phyloP scores from a whole-genome alignment of 2,888 invertebrate species.

The Drosophila paracracens region DNA sequence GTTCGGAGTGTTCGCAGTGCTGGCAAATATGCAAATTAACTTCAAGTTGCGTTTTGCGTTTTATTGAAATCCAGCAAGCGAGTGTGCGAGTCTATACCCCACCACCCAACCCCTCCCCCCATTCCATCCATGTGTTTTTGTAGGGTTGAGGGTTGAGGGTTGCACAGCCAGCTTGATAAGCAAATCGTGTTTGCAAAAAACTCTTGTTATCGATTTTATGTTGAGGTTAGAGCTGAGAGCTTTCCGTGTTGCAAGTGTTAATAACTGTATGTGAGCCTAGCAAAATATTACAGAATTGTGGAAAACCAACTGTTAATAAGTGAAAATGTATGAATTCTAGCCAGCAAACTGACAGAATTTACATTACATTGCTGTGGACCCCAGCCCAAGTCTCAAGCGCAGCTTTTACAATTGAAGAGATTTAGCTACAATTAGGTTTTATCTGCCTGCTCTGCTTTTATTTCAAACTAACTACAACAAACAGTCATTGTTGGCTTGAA shows the following conservation, averaged over 20 bases:
- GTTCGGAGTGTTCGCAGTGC: constrained; percentile 36
- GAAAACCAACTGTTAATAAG: not conserved
- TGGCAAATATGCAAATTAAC: constrained; percentile 76
- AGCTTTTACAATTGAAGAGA: constrained; percentile 3
- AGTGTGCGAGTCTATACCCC: constrained; percentile 11
- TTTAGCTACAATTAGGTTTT: constrained; percentile 33
- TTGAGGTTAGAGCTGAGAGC: constrained; percentile 21
- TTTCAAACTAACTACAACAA: constrained; percentile 55
- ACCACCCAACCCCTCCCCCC: not conserved
- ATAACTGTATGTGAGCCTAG: constrained; percentile 5
- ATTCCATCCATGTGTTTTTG: not conserved
- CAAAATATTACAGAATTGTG: not conserved
- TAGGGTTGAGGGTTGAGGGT: constrained; percentile 55
- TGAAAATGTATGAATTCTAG: not conserved
- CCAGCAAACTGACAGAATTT: constrained; percentile 8
- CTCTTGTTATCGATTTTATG: constrained; percentile 65
- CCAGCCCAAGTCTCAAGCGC: not conserved
- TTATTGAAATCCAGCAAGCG: constrained; percentile 58
- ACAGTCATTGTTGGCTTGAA: constrained; percentile 35
- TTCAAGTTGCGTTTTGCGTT: constrained; percentile 69
- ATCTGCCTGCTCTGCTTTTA: constrained; percentile 43
- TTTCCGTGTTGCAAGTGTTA: constrained; percentile 30
- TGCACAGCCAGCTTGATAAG: constrained; percentile 57
- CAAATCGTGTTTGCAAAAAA: constrained; percentile 59
- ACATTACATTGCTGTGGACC: constrained; percentile 1